Evolutionary conservation across 2,797 vertebrate genomes (phyloP).

Genomic region (Hozukius guyotensis): DNA sequence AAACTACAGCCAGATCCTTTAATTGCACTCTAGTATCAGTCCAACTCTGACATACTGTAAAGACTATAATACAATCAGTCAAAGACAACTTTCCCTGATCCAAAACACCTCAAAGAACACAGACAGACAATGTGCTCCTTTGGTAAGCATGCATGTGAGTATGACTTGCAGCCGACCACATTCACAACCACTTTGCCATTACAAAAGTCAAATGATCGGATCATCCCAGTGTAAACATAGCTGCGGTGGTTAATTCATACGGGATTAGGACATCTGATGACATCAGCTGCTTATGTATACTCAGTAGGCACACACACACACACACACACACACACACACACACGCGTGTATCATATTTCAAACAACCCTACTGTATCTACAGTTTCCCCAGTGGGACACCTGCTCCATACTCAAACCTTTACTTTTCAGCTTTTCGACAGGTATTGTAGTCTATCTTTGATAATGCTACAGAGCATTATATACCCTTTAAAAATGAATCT

Average conservation of each 20-base stretch:
- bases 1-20: neutral
- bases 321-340: neutral
- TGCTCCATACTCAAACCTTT: neutral
- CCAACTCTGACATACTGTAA: neutral
- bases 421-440: neutral
- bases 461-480: neutral
- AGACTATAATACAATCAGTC: neutral
- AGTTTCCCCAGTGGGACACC: neutral
- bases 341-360: conserved; percentile 8
- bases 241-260: conserved; percentile 35
- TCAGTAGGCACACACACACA: neutral
- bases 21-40: neutral
- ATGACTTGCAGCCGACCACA: conserved; percentile 18
- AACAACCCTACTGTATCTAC: neutral
- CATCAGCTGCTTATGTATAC: conserved; percentile 23
- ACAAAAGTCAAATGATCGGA: conserved; percentile 46
- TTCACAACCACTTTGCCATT: conserved; percentile 17
- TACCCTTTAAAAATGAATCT: neutral
- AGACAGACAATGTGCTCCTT: neutral
- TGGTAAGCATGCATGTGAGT: neutral
- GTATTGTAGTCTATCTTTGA: neutral
- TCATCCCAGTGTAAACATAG: conserved; percentile 58
- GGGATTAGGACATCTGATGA: conserved; percentile 52
- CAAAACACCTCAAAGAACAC: neutral
- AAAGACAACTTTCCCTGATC: neutral